These are phyloP conservation scores for Poicephalus meyeri DNA, from an alignment of 2,113 vertebrate species.

Conservation along the genomic window DNA sequence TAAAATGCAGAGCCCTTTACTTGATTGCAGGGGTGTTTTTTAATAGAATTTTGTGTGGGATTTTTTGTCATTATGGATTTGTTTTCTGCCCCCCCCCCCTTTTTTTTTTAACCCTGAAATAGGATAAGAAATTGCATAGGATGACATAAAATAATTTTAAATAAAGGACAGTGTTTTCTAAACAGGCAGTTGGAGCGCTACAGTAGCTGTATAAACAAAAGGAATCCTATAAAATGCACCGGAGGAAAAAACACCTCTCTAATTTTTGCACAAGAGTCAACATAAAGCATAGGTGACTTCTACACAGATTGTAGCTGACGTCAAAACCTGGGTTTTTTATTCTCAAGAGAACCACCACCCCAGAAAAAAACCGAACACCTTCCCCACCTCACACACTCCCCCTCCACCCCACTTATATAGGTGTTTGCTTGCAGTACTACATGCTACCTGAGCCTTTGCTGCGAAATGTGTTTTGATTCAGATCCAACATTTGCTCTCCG, in stretches of 20 bases:
- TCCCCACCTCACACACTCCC: background rate
- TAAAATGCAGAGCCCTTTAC: background rate
- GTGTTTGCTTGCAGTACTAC: background rate
- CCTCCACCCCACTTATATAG: background rate
- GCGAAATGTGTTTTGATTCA: background rate
- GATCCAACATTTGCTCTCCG: background rate
- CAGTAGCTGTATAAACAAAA: background rate
- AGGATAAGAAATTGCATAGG: background rate
- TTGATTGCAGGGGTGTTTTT: fast-evolving
- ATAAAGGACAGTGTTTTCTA: background rate
- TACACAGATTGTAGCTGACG: background rate
- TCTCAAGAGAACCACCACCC: background rate
- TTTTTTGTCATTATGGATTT: background rate
- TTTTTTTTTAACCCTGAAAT: fast-evolving
- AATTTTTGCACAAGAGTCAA: background rate
- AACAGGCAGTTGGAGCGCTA: background rate
- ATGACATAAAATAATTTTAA: background rate
- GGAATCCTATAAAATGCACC: background rate
- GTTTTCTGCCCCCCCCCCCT: background rate
- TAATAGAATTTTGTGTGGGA: fast-evolving
- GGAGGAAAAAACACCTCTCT: fast-evolving
- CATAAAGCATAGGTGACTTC: background rate
- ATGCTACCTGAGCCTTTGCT: background rate
- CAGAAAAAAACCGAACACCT: background rate
- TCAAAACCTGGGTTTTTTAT: background rate